Base-by-base conservation (phyloP, 2,113 vertebrate species). In the Larimichthys polyactis region DNA sequence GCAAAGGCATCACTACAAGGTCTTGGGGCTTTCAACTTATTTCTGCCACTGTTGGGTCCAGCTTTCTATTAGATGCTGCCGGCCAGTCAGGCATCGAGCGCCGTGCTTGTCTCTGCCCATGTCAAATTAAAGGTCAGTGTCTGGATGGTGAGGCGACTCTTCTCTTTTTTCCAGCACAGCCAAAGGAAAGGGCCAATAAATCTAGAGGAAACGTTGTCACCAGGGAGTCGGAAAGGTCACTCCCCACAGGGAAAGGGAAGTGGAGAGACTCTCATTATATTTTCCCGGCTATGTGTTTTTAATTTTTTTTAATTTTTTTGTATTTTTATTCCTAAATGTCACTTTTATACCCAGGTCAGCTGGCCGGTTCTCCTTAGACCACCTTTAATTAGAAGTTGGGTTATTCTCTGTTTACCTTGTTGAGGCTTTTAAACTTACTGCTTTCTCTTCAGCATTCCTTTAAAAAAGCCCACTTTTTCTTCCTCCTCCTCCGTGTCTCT, bases 221-320 rank as follows among this genome's bases (percentile, higher is more conserved):
- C 59, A 66, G 87, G 89, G 87, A 93, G 84, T 81, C 68, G 78
- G 83, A 95, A 95, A 95, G 95, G 94, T 95, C 94, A 95, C 71
- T 90, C 87, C 90, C 92, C 81, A 87, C 86, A 71, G 90, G 86
- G 90, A 87, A 89, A 89, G 67, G 69, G 73, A 88, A 84, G 88
- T 81, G 72, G 78, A 83, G 82, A 91, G 85, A 91, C 58, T 82
- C 86, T 95, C 94, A 94, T 96, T 95, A 95, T 95, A 91, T 89
- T 83, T 81, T 85, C 82, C 66, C 40, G 46, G 73, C 86, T 86
- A 80, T 76, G 59, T 90, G 73, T 69, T 86, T 57, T 57, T 55
- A 9, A 54, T 22, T 11, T 71, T 78, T 68, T 78, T 0, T 0
- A 32, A 5, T 75, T 59, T 71, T 3, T 10, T 51, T 59, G 55